Base-by-base conservation (phyloP, 1,140 invertebrate genomes). In the Leucophenga varia region DNA sequence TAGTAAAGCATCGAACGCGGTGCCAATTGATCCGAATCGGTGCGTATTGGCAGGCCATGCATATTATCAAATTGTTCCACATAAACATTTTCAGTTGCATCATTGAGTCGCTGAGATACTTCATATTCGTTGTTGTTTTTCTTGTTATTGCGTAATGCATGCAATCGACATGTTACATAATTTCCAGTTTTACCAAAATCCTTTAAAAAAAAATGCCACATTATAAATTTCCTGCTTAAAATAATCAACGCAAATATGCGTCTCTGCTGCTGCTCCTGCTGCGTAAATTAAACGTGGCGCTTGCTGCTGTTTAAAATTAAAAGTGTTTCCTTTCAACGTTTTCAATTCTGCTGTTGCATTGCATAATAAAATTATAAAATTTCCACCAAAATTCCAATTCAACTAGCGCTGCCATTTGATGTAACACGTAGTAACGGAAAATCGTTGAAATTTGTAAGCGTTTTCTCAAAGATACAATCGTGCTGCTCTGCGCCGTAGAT, bases 11-110 rank as follows among this genome's bases (percentile, higher is more conserved):
- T 55, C 1, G 54, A 35, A 1, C 58, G 50, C 3, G 68, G 68
- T 3, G 42, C 18, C 13, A 63, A 2, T 9, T 42, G 22, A 36
- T 60, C 59, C 0, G 36, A 10, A 0, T 55, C 50, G 0, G 55
- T 65, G 2, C 20, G 21, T 0, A 72, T 48, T 0, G n/a, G 7
- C 3, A 32, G 21, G 0, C 64, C 61, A 0, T 38, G 38, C 55
- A 72, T 59, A 13, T 72, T 47, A 0, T 5, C 18, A 25, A 72
- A 63, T 12, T 68, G 69, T 12, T 59, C 36, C 8, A 63, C 39
- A 21, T 54, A 72, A 2, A 63, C 52, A 0, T 7, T 3, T 0
- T 2, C 28, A 22, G 5, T 2, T 6, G 1, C 1, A 8, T 10
- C 12, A n/a, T n/a, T 9, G 17, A 20, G 7, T 25, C n/a, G 1